Evolutionary conservation across 2,113 vertebrate species (phyloP), one percentile per base, ranked within the genome.

Genomic region (Thamnophis sirtalis): DNA sequence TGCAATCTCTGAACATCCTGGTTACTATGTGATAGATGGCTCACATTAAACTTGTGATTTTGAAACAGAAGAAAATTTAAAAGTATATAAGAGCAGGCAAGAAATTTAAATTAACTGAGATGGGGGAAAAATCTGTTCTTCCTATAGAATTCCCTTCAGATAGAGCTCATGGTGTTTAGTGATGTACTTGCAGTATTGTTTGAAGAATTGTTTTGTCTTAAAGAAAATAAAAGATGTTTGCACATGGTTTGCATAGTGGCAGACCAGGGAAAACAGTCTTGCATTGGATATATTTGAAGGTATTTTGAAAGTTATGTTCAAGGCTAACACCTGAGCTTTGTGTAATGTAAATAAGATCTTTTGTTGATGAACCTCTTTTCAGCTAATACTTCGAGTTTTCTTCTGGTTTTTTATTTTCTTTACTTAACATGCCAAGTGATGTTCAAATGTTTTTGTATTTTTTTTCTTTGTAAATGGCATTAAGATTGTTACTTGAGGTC

Each of bases 301-400:
- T 96, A 96, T 97, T 98, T 97, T 98, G 97, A 96, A 98, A 97
- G 98, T 98, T 97, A 95, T 51, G 97, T 97, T 97, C 96, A 97
- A 97, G 96, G 97, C 97, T 98, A 98, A 97, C 98, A 99, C 98
- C 98, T 98, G 98, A 98, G 98, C 98, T 98, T 98, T 98, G 97
- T 98, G 98, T 99, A 98, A 97, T 99, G 98, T 99, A 99, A 99
- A 99, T 99, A 99, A 98, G 97, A 98, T 95, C 94, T 98, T 98
- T 97, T 98, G 98, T 98, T 97, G 97, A 98, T 89, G 93, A 97
- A 97, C 93, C 95, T 98, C 88, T 89, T 92, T 98, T 97, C 96
- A 95, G 97, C 96, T 96, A 94, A 96, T 97, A 96, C 96, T 96
- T 95, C 90, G 26, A 60, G 13, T 90, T 95, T 96, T 93, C 88